Evolutionary conservation across 2,888 invertebrate genomes (phyloP), one percentile per base, ranked within the genome.

Genomic region (Drosophila anomelani): DNA sequence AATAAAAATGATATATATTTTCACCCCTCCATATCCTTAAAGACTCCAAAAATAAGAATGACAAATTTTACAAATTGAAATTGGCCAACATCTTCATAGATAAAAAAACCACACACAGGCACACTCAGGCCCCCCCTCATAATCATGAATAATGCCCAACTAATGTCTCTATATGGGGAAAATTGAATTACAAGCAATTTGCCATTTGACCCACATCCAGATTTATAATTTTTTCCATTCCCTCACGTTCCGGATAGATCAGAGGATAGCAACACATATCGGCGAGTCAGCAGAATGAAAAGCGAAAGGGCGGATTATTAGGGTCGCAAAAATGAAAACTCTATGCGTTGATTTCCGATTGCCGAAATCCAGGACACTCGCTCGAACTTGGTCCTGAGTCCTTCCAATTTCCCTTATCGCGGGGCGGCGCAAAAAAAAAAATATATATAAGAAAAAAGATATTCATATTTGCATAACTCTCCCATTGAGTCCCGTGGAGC

Each of bases 391-490:
- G 26, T 29, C 46, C 69, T 8, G 32, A 20, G 34, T 23, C 60
- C 54, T 36, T n/a, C 41, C 51, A 53, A 36, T 46, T 51, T 38
- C 23, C 67, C 23, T 67, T 59, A 68, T 58, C 63, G 47, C 17
- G 29, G 8, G 53, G 32, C 34, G 23, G 10, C 26, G 39, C 56
- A 29, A 36, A 57, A 39, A 43, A 26, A 51, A 39, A 38, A 13
- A 20, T 20, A 1, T 20, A 20, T 20, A 26, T 36, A 47, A 56
- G 15, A 55, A 36, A 53, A 54, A 49, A 56, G 51, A 51, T 32
- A 60, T 77, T 76, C 63, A 76, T 72, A 77, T 76, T 76, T 76
- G 77, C 72, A 76, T 76, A 77, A 63, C 62, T 56, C 62, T 67
- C 44, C 53, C 66, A 63, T 67, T 61, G 72, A 54, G 62, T 56